Percentiles rank a stretch among this genome's conserved stretches.
Evolutionary conservation across 1,140 invertebrate species (phyloP).

Genomic region (Aethina tumida): DNA sequence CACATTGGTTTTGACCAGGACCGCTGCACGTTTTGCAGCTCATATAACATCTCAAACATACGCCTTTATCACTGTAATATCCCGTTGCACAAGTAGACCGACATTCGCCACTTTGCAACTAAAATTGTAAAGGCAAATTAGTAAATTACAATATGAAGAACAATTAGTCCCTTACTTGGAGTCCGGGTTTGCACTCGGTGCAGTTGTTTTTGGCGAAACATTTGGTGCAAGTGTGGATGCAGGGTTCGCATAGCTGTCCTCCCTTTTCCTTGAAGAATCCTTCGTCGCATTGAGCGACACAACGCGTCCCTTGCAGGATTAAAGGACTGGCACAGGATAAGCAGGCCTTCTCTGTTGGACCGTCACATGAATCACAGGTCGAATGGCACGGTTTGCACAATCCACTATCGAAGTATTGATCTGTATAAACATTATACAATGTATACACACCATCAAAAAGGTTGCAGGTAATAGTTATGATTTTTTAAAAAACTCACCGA

Average conservation of each 20-base stretch:
- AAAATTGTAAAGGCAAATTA: conserved; percentile 10
- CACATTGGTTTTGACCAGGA: conserved; percentile 70
- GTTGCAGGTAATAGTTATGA: background rate
- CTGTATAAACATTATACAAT: conserved; percentile 39
- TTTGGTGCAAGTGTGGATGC: conserved; percentile 64
- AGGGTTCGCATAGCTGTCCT: conserved; percentile 58
- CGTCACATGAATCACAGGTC: conserved; percentile 62
- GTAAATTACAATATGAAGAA: conserved; percentile 1
- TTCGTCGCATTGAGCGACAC: conserved; percentile 60
- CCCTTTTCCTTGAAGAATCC: conserved; percentile 55
- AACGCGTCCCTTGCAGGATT: conserved; percentile 55
- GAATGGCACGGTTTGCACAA: conserved; percentile 58
- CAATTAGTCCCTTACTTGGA: conserved; percentile 39
- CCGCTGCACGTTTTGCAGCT: conserved; percentile 75
- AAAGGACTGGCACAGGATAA: conserved; percentile 54
- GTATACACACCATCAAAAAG: background rate
- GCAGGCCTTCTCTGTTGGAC: conserved; percentile 54
- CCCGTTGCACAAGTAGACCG: conserved; percentile 62
- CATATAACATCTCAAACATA: conserved; percentile 70
- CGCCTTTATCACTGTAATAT: conserved; percentile 73
- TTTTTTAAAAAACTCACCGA: conserved; percentile 36
- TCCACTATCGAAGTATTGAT: conserved; percentile 58
- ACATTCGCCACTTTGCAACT: conserved; percentile 68
- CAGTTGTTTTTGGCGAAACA: conserved; percentile 70
- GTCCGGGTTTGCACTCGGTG: conserved; percentile 57